Percentiles rank a stretch among this genome's conserved stretches.
Evolutionary conservation across 2,113 vertebrate species (phyloP).

Genomic region (Solea senegalensis): DNA sequence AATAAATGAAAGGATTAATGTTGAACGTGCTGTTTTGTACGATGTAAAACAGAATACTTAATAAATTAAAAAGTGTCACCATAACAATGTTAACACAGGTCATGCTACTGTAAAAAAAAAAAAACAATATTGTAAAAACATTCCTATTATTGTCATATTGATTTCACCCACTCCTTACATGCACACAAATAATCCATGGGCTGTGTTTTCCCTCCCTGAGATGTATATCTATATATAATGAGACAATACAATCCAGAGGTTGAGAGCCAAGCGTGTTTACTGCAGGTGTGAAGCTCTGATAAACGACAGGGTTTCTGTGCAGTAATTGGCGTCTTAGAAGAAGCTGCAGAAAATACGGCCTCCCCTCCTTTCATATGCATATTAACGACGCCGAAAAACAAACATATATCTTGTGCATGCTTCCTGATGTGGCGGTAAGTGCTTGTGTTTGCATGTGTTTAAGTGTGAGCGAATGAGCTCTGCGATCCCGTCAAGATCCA

Average conservation of each 20-base stretch:
- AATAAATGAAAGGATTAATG: too few species aligned
- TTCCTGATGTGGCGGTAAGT: neutral
- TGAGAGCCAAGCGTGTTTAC: slow-evolving; percentile 45
- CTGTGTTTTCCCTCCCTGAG: slow-evolving; percentile 6
- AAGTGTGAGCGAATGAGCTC: neutral
- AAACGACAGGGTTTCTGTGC: slow-evolving; percentile 44
- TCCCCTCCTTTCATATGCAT: slow-evolving; percentile 43
- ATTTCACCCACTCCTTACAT: neutral
- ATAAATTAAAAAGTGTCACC: too few species aligned
- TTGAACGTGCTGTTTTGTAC: neutral
- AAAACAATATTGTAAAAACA: neutral
- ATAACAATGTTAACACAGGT: neutral
- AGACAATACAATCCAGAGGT: slow-evolving; percentile 29
- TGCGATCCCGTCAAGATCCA: neutral
- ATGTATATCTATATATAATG: slow-evolving; percentile 18
- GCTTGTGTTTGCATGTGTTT: too few species aligned
- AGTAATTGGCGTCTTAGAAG: slow-evolving; percentile 45
- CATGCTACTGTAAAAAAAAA: neutral
- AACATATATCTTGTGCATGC: slow-evolving; percentile 30
- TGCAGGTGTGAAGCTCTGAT: slow-evolving; percentile 62
- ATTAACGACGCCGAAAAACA: slow-evolving; percentile 34
- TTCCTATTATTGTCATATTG: neutral
- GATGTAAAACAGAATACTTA: neutral
- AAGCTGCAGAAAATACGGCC: slow-evolving; percentile 27
- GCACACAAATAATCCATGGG: slow-evolving; percentile 3